A percentile compares a stretch with the other conserved stretches of the same genome.
These are phyloP conservation scores for Diplazon laetatorius DNA, from an alignment of 2,888 invertebrate genomes.

Conservation along the genomic window DNA sequence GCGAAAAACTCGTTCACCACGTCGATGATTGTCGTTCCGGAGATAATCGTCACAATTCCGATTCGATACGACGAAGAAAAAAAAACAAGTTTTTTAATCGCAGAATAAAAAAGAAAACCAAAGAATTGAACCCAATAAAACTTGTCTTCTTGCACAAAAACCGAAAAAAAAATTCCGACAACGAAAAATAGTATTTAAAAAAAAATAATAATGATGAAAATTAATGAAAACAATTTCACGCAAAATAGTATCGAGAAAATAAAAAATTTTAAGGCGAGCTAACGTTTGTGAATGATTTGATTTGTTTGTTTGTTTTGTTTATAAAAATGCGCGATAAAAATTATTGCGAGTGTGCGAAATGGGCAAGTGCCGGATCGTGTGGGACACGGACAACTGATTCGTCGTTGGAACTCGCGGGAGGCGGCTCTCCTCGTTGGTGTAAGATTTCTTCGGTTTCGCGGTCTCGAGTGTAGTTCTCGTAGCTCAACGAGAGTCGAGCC, in stretches of 20 bases:
- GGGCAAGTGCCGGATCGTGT: slow-evolving; percentile 14
- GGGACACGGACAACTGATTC: slow-evolving; percentile 43
- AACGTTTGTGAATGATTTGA: too few relatives aligned
- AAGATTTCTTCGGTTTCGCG: slow-evolving; percentile 44
- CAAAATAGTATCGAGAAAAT: not conserved
- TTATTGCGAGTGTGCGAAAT: slow-evolving; percentile 9
- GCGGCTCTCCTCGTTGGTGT: slow-evolving; percentile 43
- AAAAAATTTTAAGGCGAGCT: not conserved
- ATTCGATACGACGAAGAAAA: too few relatives aligned
- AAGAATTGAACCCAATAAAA: too few relatives aligned
- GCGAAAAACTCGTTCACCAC: slow-evolving; percentile 46
- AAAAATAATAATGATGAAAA: too few relatives aligned
- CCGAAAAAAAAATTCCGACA: slow-evolving; percentile 19
- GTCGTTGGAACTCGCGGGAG: slow-evolving; percentile 42
- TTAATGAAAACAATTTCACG: slow-evolving; percentile 1
- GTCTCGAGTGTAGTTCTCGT: slow-evolving; percentile 14
- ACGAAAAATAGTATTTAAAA: too few relatives aligned
- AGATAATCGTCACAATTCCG: slow-evolving; percentile 54
- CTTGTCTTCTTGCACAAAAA: slow-evolving; percentile 2
- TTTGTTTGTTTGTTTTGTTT: too few relatives aligned
- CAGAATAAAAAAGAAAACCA: too few relatives aligned
- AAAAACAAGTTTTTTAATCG: too few relatives aligned
- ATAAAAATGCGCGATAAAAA: too few relatives aligned
- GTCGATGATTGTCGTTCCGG: slow-evolving; percentile 54
- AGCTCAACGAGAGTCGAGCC: not conserved